A percentile compares a stretch with the other conserved stretches of the same genome.
These are phyloP conservation scores for Agrypnia vestita DNA, from an alignment of 1,140 invertebrate species.

Conservation along the genomic window DNA sequence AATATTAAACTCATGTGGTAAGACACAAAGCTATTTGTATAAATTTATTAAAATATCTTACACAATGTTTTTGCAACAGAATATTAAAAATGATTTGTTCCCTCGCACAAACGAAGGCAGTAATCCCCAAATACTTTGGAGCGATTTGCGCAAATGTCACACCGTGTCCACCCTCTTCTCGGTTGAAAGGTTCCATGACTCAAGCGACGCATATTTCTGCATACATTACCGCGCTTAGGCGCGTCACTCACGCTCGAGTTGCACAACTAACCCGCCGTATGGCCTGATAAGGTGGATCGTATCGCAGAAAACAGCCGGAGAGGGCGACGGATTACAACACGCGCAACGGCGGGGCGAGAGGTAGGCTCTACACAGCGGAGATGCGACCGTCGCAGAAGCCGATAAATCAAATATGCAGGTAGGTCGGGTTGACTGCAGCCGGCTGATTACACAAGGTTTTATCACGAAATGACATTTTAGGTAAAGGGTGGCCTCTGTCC, in stretches of 20 bases:
- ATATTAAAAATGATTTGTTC: too few species aligned
- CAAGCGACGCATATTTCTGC: constrained; percentile 4
- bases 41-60: too few species aligned
- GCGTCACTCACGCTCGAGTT: background rate
- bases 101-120: background rate
- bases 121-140: background rate
- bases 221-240: constrained; percentile 2
- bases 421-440: background rate
- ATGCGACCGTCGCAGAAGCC: background rate
- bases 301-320: background rate
- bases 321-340: constrained; percentile 4
- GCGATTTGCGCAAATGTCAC: constrained; percentile 5
- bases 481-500: too few species aligned
- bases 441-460: background rate
- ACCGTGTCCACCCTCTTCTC: background rate
- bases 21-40: too few species aligned
- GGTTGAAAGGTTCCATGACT: background rate
- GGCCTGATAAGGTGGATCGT: constrained; percentile 13
- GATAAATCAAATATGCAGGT: constrained; percentile 5
- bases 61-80: too few species aligned
- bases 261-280: constrained; percentile 2
- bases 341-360: background rate
- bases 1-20: too few species aligned
- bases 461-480: background rate
- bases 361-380: background rate